Evolutionary conservation across 2,113 vertebrate species (phyloP).

Genomic region (Cyprinus carpio): DNA sequence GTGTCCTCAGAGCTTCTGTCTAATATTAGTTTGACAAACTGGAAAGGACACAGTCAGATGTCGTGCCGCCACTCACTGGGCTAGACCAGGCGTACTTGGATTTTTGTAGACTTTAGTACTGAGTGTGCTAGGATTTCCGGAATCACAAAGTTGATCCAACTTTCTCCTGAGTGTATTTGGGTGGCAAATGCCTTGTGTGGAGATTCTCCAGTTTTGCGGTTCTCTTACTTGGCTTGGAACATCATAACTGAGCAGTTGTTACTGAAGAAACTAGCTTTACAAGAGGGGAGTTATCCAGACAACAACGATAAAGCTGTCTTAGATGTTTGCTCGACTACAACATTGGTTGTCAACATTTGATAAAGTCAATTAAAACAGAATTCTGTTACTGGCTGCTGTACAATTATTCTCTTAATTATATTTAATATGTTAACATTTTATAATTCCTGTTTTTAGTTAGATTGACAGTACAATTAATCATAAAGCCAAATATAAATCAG

Average conservation of each 20-base stretch:
- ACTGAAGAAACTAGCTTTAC: not conserved
- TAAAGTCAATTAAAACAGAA: not conserved
- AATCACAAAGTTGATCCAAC: conserved; percentile 16
- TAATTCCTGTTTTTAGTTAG: not conserved
- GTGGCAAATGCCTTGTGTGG: conserved; percentile 10
- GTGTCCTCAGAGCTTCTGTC: conserved; percentile 48
- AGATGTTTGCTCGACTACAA: not conserved
- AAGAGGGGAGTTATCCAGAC: not conserved
- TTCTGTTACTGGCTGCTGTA: not conserved
- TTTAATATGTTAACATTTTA: not conserved
- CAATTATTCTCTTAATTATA: not conserved
- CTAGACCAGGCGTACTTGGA: conserved; percentile 13
- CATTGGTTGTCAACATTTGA: not conserved
- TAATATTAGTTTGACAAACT: conserved; percentile 48
- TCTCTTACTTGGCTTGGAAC: not conserved
- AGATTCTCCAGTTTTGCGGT: not conserved
- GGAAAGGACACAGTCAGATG: conserved; percentile 37
- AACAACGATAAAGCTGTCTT: not conserved
- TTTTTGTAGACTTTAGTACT: conserved; percentile 35
- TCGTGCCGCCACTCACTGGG: not conserved
- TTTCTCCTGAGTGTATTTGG: conserved; percentile 5
- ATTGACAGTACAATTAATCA: not conserved
- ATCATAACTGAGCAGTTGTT: conserved; percentile 1
- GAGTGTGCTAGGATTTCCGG: conserved; percentile 3
- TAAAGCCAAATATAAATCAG: not conserved